phyloP scores from a whole-genome alignment of 2,797 vertebrate species.

The Carcharodon carcharias region DNA sequence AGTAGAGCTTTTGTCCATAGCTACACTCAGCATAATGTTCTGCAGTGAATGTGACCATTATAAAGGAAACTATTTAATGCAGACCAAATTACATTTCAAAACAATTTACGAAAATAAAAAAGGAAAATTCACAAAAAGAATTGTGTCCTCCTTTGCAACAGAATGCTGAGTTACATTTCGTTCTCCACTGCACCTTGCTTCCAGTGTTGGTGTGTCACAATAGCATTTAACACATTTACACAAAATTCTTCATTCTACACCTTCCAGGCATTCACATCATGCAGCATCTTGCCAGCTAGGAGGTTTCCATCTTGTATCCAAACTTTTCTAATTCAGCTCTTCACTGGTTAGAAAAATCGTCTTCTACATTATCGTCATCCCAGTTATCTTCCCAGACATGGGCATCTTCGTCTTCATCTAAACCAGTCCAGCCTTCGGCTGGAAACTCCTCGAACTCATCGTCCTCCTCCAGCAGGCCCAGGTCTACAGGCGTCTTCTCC shows the following conservation, averaged over 20 bases:
- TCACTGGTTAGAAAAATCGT: no score
- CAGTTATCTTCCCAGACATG: no score
- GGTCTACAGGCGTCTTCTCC: no score
- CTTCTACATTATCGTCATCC: no score
- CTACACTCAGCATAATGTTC: neutral
- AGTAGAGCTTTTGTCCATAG: neutral
- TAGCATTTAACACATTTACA: neutral
- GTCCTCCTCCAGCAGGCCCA: no score
- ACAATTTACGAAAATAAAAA: conserved; percentile 32
- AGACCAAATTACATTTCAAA: neutral
- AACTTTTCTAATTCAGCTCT: conserved; percentile 98
- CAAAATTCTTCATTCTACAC: neutral
- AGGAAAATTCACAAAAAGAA: neutral
- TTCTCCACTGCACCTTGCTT: neutral
- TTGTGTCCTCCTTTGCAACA: neutral
- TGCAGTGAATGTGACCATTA: neutral
- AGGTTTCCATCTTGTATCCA: conserved; percentile 99
- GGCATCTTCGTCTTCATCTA: no score
- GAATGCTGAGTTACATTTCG: neutral
- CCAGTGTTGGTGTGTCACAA: neutral
- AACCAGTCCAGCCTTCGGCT: no score
- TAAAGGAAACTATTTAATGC: neutral
- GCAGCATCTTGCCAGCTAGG: conserved; percentile 57
- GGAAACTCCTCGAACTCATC: no score
- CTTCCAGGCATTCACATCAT: conserved; percentile 30